Percentiles rank a stretch among this genome's conserved stretches.
phyloP scores from a whole-genome alignment of 2,113 vertebrate genomes.

The Narcine bancroftii region DNA sequence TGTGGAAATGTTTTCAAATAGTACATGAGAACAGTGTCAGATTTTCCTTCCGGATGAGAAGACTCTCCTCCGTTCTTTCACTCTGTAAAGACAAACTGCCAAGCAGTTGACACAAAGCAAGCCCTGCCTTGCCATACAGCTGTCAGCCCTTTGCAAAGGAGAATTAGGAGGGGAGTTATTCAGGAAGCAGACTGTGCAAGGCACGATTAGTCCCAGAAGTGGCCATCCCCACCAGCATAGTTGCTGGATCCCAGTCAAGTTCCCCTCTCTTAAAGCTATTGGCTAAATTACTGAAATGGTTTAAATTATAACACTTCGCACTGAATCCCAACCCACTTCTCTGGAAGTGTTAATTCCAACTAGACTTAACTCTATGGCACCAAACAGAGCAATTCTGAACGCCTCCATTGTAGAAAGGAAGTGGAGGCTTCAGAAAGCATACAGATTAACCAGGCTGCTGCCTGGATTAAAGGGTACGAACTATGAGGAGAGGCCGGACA shows the following conservation, averaged over 20 bases:
- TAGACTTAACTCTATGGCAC: background rate
- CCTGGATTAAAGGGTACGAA: no score
- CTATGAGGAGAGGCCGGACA: no score
- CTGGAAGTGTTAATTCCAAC: background rate
- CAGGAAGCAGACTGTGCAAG: background rate
- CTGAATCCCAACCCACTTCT: background rate
- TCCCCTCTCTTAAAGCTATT: background rate
- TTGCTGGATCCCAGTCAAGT: background rate
- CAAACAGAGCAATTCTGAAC: no score
- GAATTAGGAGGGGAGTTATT: background rate
- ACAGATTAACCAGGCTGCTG: no score
- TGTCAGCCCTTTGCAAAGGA: background rate
- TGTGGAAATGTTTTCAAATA: no score
- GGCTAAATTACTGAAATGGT: conserved; percentile 11
- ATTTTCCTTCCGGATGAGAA: background rate
- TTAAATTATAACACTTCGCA: background rate
- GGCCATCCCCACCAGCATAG: background rate
- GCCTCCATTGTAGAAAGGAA: no score
- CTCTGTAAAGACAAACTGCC: background rate
- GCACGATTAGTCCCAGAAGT: background rate
- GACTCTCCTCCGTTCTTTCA: background rate
- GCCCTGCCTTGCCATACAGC: background rate
- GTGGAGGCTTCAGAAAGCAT: no score
- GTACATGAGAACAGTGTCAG: no score
- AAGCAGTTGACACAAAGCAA: background rate